Evolutionary conservation across 1,140 invertebrate genomes (phyloP).

Genomic region (Panagrolaimus sp.): DNA sequence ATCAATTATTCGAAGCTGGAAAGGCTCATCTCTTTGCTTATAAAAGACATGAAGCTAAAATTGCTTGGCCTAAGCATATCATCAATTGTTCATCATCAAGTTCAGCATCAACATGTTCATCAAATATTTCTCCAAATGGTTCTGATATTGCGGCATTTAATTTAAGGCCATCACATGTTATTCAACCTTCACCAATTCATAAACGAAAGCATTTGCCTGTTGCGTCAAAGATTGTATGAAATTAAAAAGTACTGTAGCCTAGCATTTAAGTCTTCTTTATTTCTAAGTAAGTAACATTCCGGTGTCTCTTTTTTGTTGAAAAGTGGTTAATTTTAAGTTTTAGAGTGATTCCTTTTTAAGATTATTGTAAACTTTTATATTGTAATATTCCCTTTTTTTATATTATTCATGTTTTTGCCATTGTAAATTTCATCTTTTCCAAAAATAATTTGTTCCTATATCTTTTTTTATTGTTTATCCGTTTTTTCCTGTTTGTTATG

Average conservation of each 20-base stretch:
- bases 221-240: slow-evolving; percentile 4
- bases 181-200: slow-evolving; percentile 4
- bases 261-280: too few relatives aligned
- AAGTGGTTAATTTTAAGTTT: too few relatives aligned
- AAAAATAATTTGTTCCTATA: too few relatives aligned
- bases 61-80: slow-evolving; percentile 75
- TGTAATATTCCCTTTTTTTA: too few relatives aligned
- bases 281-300: too few relatives aligned
- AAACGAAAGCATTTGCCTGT: slow-evolving; percentile 8
- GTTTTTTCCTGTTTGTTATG: too few relatives aligned
- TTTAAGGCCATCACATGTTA: not conserved
- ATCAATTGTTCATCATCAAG: slow-evolving; percentile 4
- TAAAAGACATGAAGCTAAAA: slow-evolving; percentile 88
- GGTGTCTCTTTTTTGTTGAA: too few relatives aligned
- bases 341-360: too few relatives aligned
- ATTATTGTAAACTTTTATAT: too few relatives aligned
- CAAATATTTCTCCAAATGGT: not conserved
- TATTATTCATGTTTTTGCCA: too few relatives aligned
- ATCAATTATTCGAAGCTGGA: slow-evolving; percentile 68
- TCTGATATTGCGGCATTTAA: not conserved
- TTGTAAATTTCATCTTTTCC: too few relatives aligned
- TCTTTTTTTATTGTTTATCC: too few relatives aligned
- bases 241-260: not conserved
- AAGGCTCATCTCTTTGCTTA: slow-evolving; percentile 84
- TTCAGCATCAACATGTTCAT: not conserved